Percentiles rank a stretch among this genome's conserved stretches.
These are phyloP conservation scores for Tetragnatha versicolor DNA, from an alignment of 1,140 invertebrate species.

Conservation along the genomic window DNA sequence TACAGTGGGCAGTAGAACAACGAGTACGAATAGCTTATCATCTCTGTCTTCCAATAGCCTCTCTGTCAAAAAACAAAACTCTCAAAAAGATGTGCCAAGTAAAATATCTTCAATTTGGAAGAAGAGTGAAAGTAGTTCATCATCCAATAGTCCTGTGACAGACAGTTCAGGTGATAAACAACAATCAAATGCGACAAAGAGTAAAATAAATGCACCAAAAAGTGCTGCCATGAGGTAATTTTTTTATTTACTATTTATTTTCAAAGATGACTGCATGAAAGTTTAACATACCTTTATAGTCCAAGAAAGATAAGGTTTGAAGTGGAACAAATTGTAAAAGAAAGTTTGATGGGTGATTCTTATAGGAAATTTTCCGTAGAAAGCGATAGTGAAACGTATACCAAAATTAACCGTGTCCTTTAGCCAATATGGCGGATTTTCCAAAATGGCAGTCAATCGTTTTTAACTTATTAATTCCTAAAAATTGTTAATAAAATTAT, in stretches of 20 bases:
- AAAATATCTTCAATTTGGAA: constrained; percentile 91
- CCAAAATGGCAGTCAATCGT: too few relatives aligned
- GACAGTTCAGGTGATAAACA: constrained; percentile 27
- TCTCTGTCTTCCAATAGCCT: constrained; percentile 56
- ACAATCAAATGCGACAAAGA: not conserved
- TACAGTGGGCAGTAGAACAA: constrained; percentile 64
- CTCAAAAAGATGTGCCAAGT: constrained; percentile 76
- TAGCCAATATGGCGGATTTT: too few relatives aligned
- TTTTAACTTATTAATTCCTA: too few relatives aligned
- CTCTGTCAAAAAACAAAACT: constrained; percentile 62
- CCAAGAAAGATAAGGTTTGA: too few relatives aligned
- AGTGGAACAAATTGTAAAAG: too few relatives aligned
- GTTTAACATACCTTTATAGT: too few relatives aligned
- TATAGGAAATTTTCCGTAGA: too few relatives aligned
- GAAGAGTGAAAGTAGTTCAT: constrained; percentile 60
- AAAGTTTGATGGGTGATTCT: too few relatives aligned
- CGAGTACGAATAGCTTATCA: constrained; percentile 63
- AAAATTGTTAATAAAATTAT: too few relatives aligned
- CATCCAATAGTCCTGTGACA: constrained; percentile 20
- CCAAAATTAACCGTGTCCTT: too few relatives aligned
- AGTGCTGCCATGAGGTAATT: constrained; percentile 22
- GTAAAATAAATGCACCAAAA: not conserved
- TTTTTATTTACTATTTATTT: constrained; percentile 6
- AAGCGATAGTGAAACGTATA: too few relatives aligned
- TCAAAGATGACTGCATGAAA: not conserved